Evolutionary conservation across 2,888 invertebrate species (phyloP).

Genomic region (Erynnis tages): DNA sequence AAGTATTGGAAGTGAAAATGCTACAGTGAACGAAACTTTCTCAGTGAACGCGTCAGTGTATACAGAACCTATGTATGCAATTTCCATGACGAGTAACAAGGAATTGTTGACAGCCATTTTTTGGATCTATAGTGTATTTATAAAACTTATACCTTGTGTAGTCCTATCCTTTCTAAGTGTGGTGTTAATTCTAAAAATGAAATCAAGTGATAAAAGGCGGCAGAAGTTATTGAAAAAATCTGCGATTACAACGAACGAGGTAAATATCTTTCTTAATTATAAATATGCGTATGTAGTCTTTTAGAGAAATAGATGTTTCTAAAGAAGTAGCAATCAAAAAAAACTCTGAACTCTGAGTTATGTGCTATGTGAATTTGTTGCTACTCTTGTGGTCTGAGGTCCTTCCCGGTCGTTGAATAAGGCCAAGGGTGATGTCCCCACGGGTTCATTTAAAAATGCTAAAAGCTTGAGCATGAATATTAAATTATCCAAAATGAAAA

Average conservation of each 20-base stretch:
- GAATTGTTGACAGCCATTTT: slow-evolving; percentile 87
- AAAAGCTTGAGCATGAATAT: no score
- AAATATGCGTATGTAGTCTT: no score
- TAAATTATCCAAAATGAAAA: no score
- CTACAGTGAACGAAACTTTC: slow-evolving; percentile 47
- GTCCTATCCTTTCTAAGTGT: slow-evolving; percentile 91
- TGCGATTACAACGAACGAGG: slow-evolving; percentile 66
- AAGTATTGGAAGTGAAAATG: slow-evolving; percentile 41
- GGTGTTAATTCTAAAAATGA: slow-evolving; percentile 87
- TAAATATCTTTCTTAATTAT: slow-evolving; percentile 34
- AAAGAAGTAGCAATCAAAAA: no score
- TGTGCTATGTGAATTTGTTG: no score
- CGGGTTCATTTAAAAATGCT: no score
- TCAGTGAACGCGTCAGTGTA: slow-evolving; percentile 43
- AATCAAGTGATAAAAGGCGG: slow-evolving; percentile 90
- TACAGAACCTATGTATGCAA: slow-evolving; percentile 82
- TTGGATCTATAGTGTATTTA: slow-evolving; percentile 95
- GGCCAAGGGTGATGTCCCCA: no score
- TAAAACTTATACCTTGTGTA: slow-evolving; percentile 95
- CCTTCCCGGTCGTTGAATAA: no score
- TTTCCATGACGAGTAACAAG: slow-evolving; percentile 84
- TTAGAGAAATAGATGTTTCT: no score
- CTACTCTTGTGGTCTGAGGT: no score
- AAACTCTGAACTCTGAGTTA: no score
- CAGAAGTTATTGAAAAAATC: slow-evolving; percentile 84